Evolutionary conservation across 2,888 invertebrate genomes (phyloP), one percentile per base, ranked within the genome.

Genomic region (Xanthorhoe spadicearia): DNA sequence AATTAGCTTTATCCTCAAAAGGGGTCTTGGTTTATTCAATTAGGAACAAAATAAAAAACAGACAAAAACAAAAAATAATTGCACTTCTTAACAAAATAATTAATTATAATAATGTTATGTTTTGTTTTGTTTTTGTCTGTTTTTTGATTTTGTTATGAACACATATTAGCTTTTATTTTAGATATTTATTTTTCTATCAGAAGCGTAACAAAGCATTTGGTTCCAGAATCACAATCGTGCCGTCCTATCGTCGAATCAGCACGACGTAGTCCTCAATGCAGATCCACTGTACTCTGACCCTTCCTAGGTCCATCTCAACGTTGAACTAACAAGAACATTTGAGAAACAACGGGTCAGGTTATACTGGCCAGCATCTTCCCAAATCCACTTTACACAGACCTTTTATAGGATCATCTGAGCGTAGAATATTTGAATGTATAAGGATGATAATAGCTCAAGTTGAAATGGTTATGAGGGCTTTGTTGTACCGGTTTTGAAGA

Each of bases 201-300:
- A 69, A 68, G 55, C 63, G 61, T 54, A 54, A 9, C 8, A 61
- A 13, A 19, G 51, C 59, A 51, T 23, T 15, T 58, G 59, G 43
- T 18, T 60, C 23, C 19, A 56, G 48, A 58, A 62, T 63, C 65
- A 69, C 67, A 76, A 82, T 90, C 90, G 89, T 90, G 90, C 86
- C 78, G 83, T 79, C 81, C 85, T 88, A 90, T 91, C 89, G 54
- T 76, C 64, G 75, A 80, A 89, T 88, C 89, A 73, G 83, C 88
- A 88, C 88, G 87, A 83, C 81, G 82, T 83, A 83, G 67, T 80
- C 79, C 81, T 82, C 54, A 63, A 51, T 15, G 9, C 15, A 52
- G 28, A 61, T 32, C 72, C 68, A 71, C 17, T 61, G n/a, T 61
- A 66, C 50, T 18, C 0, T 52, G 70, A 66, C n/a, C 72, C 59